Base-by-base conservation (phyloP, 1,140 invertebrate genomes). In the Reticulitermes speratus region DNA sequence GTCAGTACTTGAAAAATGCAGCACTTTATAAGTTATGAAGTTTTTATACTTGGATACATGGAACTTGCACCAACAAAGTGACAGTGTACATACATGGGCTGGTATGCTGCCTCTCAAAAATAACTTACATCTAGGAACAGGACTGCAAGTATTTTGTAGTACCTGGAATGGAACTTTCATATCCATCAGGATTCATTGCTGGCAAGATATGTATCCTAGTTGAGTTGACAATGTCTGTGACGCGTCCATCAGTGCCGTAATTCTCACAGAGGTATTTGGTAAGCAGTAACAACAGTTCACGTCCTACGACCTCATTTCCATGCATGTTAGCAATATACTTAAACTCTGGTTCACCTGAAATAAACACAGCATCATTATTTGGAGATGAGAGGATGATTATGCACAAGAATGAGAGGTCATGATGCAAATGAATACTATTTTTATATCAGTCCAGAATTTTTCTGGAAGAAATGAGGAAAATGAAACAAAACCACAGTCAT, bases 151-250 rank as follows among this genome's bases (percentile, higher is more conserved):
- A 38, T 65, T 65, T 3, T 65, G 7, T 9, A 65, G 21, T 65
- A 65, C 59, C 59, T 65, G 59, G 59, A 23, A 8, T 65, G 25
- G 59, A 12, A 65, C 59, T 2, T 65, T 98, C 97, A 91, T 98
- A 99, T 16, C 98, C 98, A 92, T 99, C 99, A 0, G 99, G 99
- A 92, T 99, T 99, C 97, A 99, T 98, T 86, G 96, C 96, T 11
- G 98, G 98, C 93, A 99, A 92, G 8, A 99, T 92, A 91, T 99
- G 98, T 45, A 99, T 95, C 86, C 98, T 93, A 0, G 97, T 96
- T 14, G 91, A 94, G 89, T 98, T 93, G 7, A 99, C 89, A 85
- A 99, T 91, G 0, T 90, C 90, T 2, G 96, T 98, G 0, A 98
- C 91, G 25, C 95, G 92, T 0, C 93, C 88, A 89, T 98, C 94